These are phyloP conservation scores for Euwallacea similis DNA, from an alignment of 1,140 invertebrate species.

Conservation along the genomic window DNA sequence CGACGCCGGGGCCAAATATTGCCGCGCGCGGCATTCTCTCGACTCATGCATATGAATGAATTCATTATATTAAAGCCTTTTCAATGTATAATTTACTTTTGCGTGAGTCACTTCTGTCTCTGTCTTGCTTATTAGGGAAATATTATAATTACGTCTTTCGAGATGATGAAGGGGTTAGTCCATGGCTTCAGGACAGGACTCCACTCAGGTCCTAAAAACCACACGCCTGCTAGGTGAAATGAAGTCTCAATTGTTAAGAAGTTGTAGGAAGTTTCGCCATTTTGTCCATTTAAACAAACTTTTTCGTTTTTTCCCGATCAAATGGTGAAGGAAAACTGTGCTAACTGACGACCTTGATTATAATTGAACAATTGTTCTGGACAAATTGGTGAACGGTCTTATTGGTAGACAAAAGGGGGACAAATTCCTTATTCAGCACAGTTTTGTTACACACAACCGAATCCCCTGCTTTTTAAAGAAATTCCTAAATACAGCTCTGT, in stretches of 20 bases:
- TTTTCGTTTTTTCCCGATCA: no score
- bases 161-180: constrained; percentile 41
- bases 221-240: no score
- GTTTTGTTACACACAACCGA: no score
- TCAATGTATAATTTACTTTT: constrained; percentile 71
- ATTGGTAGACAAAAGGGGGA: no score
- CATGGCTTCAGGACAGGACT: constrained; percentile 4
- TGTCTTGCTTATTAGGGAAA: constrained; percentile 48
- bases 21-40: constrained; percentile 57
- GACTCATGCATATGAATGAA: constrained; percentile 67
- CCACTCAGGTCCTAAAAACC: background rate
- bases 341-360: no score
- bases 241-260: no score
- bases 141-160: constrained; percentile 53
- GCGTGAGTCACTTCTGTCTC: constrained; percentile 64
- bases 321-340: no score
- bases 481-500: constrained; percentile 11
- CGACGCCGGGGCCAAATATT: constrained; percentile 61
- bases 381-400: no score
- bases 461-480: background rate
- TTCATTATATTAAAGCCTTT: constrained; percentile 69
- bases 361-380: no score
- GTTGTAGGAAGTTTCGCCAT: no score
- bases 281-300: no score
- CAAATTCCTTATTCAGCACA: no score